Percentiles rank a stretch among this genome's conserved stretches.
Conservation (phyloP, 2,797 vertebrate genomes). For the Typhlichthys eigenmanni region DNA sequence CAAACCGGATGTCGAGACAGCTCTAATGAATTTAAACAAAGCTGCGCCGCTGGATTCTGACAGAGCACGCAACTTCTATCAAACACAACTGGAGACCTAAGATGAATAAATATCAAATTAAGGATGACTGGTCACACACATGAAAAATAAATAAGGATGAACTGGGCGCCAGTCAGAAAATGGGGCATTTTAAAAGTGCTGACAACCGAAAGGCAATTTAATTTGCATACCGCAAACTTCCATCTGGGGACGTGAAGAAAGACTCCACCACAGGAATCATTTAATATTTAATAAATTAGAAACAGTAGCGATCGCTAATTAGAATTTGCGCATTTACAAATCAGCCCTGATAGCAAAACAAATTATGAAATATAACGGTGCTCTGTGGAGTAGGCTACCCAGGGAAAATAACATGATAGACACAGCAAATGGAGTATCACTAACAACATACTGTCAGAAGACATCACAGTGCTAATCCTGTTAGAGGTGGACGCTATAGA, state of each 20-base stretch:
- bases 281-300: conserved; percentile 98
- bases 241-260: conserved; percentile 88
- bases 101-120: conserved; percentile 91
- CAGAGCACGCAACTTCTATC: conserved; percentile 83
- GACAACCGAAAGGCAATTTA: conserved; percentile 84
- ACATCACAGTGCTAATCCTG: conserved; percentile 97
- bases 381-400: conserved; percentile 80
- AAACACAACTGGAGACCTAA: conserved; percentile 74
- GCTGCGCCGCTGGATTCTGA: conserved; percentile 77
- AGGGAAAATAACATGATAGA: conserved; percentile 96
- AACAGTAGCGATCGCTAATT: conserved; percentile 96
- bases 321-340: conserved; percentile 99
- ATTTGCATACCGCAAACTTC: conserved; percentile 96
- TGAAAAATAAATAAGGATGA: conserved; percentile 75
- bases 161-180: conserved; percentile 72
- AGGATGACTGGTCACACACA: conserved; percentile 71
- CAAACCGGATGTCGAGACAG: conserved; percentile 82
- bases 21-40: conserved; percentile 90
- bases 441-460: conserved; percentile 97
- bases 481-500: conserved; percentile 88
- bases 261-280: conserved; percentile 91
- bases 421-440: conserved; percentile 98
- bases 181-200: conserved; percentile 86
- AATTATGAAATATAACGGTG: conserved; percentile 99
- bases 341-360: conserved; percentile 99